Percentiles rank a stretch among this genome's conserved stretches.
Evolutionary conservation across 2,797 vertebrate species (phyloP).

Genomic region (Oophaga sylvatica): DNA sequence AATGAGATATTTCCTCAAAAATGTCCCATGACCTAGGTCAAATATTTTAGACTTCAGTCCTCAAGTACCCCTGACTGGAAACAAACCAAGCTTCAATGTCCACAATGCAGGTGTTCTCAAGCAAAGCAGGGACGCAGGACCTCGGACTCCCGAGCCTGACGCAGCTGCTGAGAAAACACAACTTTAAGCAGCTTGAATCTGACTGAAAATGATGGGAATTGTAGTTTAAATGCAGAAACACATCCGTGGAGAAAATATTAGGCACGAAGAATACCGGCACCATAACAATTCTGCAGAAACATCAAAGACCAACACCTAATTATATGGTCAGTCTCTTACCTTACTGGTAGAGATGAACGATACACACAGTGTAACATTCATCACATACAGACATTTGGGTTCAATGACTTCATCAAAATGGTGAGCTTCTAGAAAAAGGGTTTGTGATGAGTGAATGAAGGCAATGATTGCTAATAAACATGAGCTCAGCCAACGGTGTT

Average conservation of each 20-base stretch:
- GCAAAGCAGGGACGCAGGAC: not conserved
- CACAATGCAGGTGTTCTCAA: conserved; percentile 4
- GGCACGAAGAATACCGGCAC: not conserved
- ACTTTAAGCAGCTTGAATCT: not conserved
- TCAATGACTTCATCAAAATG: no score
- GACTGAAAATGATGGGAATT: not conserved
- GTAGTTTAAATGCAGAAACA: not conserved
- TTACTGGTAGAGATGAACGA: no score
- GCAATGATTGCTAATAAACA: no score
- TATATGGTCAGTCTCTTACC: no score
- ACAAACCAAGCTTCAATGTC: not conserved
- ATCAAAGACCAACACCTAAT: not conserved
- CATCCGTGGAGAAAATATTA: not conserved
- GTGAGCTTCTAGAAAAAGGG: no score
- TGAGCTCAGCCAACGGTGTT: no score
- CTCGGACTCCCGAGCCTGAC: not conserved
- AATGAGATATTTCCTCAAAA: not conserved
- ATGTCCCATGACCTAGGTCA: conserved; percentile 24
- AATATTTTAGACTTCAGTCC: conserved; percentile 23
- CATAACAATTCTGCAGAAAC: not conserved
- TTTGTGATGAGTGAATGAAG: no score
- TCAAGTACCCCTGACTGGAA: conserved; percentile 1
- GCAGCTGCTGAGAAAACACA: not conserved
- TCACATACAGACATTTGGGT: no score
- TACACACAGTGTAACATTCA: no score